Conservation (phyloP, 2,888 invertebrate genomes). For the Clepsis dumicolana region DNA sequence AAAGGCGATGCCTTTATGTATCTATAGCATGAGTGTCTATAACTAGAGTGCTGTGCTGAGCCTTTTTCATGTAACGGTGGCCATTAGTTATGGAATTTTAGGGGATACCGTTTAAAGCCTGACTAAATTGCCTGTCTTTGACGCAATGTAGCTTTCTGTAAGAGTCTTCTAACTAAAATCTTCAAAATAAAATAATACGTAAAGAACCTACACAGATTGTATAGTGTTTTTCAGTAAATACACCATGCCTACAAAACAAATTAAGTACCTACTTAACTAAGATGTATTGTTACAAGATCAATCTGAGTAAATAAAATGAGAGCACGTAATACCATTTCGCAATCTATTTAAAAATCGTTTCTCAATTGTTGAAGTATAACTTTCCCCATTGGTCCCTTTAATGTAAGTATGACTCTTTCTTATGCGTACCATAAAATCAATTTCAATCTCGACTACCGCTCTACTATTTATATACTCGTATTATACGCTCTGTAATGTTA, state of each 20-base stretch:
- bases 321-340: no score
- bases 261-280: no score
- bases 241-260: no score
- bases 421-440: slow-evolving; percentile 12
- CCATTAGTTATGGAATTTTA: slow-evolving; percentile 6
- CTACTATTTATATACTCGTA: no score
- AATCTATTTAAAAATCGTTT: neutral
- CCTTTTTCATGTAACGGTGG: neutral
- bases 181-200: no score
- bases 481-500: slow-evolving; percentile 39
- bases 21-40: no score
- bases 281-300: no score
- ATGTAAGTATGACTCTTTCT: neutral
- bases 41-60: neutral
- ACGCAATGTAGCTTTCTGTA: neutral
- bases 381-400: neutral
- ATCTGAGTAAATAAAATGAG: no score
- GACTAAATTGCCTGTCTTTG: neutral
- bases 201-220: no score
- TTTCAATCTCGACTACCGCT: slow-evolving; percentile 28
- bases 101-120: neutral
- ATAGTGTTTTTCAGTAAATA: no score
- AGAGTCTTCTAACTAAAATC: no score
- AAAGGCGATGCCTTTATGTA: no score
- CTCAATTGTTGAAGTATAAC: neutral